Percentiles rank a stretch among this genome's conserved stretches.
These are phyloP conservation scores for Channa maculata DNA, from an alignment of 2,113 vertebrate genomes.

Conservation along the genomic window DNA sequence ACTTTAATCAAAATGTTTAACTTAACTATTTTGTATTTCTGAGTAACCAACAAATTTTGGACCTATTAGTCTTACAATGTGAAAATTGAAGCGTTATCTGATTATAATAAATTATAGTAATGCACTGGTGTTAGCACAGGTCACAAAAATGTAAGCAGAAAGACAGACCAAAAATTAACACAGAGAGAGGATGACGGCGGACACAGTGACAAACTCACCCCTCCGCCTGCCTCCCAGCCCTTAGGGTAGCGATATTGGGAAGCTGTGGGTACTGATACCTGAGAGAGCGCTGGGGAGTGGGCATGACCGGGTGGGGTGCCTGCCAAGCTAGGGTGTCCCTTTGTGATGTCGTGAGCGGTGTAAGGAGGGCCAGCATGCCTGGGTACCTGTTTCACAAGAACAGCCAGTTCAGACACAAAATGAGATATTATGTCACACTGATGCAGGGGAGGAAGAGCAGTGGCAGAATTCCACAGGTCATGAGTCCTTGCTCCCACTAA, in stretches of 20 bases:
- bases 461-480: conserved; percentile 51
- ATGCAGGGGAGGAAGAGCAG: conserved; percentile 7
- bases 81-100: too few relatives aligned
- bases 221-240: conserved; percentile 84
- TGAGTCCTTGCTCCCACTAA: conserved; percentile 49
- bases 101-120: not conserved
- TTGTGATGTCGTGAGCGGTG: conserved; percentile 93
- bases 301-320: conserved; percentile 95
- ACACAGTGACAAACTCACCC: conserved; percentile 67
- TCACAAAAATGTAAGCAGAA: conserved; percentile 11
- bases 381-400: conserved; percentile 84
- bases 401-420: conserved; percentile 24
- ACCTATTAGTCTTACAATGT: too few relatives aligned
- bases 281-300: conserved; percentile 93
- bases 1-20: not conserved
- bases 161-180: conserved; percentile 24
- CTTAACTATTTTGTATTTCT: too few relatives aligned
- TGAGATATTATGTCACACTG: not conserved
- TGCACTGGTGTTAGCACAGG: not conserved
- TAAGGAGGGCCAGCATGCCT: conserved; percentile 92
- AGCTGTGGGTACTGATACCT: conserved; percentile 88
- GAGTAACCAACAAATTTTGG: too few relatives aligned
- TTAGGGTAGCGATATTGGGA: conserved; percentile 82
- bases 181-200: conserved; percentile 49
- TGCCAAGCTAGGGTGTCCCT: conserved; percentile 94